Base-by-base conservation (phyloP, 2,888 invertebrate species). In the Bhutanitis thaidina region DNA sequence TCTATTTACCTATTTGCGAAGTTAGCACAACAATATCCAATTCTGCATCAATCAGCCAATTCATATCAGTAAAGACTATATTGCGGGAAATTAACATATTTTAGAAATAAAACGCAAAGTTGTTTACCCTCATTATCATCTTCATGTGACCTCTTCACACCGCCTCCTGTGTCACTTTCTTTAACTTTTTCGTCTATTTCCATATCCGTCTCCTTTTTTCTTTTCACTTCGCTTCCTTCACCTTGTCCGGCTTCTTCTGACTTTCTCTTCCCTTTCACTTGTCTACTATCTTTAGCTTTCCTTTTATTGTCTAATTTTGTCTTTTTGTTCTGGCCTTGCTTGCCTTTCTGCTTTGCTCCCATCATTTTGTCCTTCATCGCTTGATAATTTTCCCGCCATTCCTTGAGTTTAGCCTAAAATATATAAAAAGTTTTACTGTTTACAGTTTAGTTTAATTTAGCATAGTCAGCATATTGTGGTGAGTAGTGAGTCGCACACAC, bases 311-410 rank as follows among this genome's bases (percentile, higher is more conserved):
- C 79, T 4, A 59, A 59, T 60, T 85, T 86, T 0, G 62, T 36
- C 50, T 87, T 87, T 45, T 81, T 80, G 37, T 67, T 77, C 41
- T 71, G 70, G 0, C 47, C 15, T 43, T 67, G 71, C 56, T 85
- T 82, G 54, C 75, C 73, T 57, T 79, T 81, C 14, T 78, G 70
- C 52, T 81, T 82, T 30, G 78, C 73, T 5, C 80, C 81, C 0
- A 67, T 73, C 80, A 86, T 85, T 56, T 83, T 85, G 15, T 84
- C 83, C 58, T 86, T 86, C 80, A 87, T 79, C 0, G 75, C 75
- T 69, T 85, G 80, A 57, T 85, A 88, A 55, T 59, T 78, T 1
- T 80, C 81, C 1, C 79, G 79, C 88, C 88, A 89, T 61, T 84
- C 80, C 62, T 80, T 77, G 3, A 78, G 52, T 66, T 86, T 88